These are phyloP conservation scores for Lucilia cuprina DNA, from an alignment of 1,140 invertebrate genomes.

Conservation along the genomic window DNA sequence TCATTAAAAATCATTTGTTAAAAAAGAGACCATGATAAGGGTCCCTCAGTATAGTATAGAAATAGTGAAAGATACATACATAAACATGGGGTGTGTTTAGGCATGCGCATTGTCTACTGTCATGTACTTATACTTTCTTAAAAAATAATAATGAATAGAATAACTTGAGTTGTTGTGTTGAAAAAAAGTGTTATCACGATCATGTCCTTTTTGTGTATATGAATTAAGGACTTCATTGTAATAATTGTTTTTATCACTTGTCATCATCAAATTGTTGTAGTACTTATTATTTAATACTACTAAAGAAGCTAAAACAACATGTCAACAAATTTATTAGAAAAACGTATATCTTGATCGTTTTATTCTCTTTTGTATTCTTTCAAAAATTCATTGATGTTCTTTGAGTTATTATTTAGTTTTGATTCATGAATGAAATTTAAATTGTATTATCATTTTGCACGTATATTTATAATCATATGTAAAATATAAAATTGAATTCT, in stretches of 20 bases:
- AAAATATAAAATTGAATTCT: not conserved
- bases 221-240: not conserved
- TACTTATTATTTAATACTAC: not conserved
- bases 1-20: not conserved
- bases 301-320: slow-evolving; percentile 6
- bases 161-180: not conserved
- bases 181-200: not conserved
- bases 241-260: not conserved
- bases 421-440: not conserved
- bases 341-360: not conserved
- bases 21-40: not conserved
- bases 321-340: slow-evolving; percentile 5
- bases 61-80: not conserved
- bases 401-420: not conserved
- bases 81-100: not conserved
- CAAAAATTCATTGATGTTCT: not conserved
- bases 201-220: not conserved
- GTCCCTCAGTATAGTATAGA: not conserved
- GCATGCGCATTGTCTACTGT: not conserved
- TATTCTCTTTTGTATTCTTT: too few species aligned
- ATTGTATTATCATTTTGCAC: not conserved
- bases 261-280: not conserved
- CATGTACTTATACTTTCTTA: too few species aligned
- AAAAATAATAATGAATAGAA: not conserved
- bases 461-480: not conserved